Conservation (phyloP, 1,140 invertebrate genomes). For the Dolichoris vasculosae region DNA sequence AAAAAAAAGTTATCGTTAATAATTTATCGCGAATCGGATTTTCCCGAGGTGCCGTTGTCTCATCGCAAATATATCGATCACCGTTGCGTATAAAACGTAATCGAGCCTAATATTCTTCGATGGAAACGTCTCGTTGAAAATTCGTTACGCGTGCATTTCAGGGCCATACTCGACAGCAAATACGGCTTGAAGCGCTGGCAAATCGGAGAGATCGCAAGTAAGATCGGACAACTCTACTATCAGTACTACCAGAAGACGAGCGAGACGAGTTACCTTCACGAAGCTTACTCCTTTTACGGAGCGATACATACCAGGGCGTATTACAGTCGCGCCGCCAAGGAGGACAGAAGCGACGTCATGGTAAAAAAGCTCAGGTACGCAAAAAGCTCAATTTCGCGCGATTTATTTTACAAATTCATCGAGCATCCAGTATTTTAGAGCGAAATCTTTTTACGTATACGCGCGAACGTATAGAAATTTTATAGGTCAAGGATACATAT, state of each 20-base stretch:
- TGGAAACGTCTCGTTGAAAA: too few relatives aligned
- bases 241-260: slow-evolving; percentile 98
- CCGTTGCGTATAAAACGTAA: too few relatives aligned
- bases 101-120: too few relatives aligned
- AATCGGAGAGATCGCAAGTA: slow-evolving; percentile 98
- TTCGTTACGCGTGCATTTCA: slow-evolving; percentile 66
- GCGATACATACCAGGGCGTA: slow-evolving; percentile 95
- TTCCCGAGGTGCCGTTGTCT: too few relatives aligned
- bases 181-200: slow-evolving; percentile 98
- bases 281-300: slow-evolving; percentile 97
- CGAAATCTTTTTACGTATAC: too few relatives aligned
- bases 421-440: background rate
- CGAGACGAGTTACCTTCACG: slow-evolving; percentile 96
- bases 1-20: too few relatives aligned
- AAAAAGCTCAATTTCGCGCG: background rate
- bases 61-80: too few relatives aligned
- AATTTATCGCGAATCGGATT: too few relatives aligned
- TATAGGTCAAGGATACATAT: too few relatives aligned
- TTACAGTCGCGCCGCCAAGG: slow-evolving; percentile 94
- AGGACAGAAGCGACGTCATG: slow-evolving; percentile 96
- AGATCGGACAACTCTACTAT: slow-evolving; percentile 99
- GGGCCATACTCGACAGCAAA: slow-evolving; percentile 90
- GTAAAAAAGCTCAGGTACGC: slow-evolving; percentile 94
- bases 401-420: background rate
- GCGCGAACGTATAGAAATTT: too few relatives aligned